Percentiles rank a stretch among this genome's conserved stretches.
Conservation (phyloP, 2,797 vertebrate genomes). For the Enteromius viviparus region DNA sequence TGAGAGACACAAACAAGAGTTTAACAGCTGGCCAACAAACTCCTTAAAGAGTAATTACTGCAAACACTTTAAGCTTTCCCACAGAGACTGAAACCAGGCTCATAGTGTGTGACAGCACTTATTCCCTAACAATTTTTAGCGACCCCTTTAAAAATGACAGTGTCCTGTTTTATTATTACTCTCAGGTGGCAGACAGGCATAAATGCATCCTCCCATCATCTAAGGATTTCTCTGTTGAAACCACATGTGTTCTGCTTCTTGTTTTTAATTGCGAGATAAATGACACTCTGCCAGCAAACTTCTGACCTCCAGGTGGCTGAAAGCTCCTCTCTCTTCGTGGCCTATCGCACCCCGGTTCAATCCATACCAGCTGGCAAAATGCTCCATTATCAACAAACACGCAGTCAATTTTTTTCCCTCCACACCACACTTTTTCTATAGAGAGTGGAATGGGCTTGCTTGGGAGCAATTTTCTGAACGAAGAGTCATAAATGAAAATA, state of each 20-base stretch:
- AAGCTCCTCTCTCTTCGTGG: neutral
- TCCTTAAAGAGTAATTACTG: conserved; percentile 32
- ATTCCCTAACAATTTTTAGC: neutral
- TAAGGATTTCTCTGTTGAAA: neutral
- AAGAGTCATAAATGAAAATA: conserved; percentile 29
- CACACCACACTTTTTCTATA: neutral
- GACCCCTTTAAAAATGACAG: neutral
- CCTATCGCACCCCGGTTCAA: neutral
- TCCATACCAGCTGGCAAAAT: conserved; percentile 24
- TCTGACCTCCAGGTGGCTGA: conserved; percentile 27
- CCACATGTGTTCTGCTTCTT: conserved; percentile 15
- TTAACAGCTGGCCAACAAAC: conserved; percentile 2
- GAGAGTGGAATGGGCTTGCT: conserved; percentile 22
- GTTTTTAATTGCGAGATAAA: conserved; percentile 3
- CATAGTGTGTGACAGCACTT: neutral
- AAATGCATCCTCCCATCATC: neutral
- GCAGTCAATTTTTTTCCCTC: neutral
- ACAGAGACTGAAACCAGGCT: conserved; percentile 29
- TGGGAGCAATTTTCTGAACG: neutral
- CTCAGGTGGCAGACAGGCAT: neutral
- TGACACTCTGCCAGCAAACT: neutral
- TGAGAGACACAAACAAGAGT: conserved; percentile 6
- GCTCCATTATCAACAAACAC: conserved; percentile 20
- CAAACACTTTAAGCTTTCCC: conserved; percentile 18
- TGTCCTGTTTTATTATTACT: conserved; percentile 1